Conservation (phyloP, 2,888 invertebrate species). For the Zaprionus obscuricornis region DNA sequence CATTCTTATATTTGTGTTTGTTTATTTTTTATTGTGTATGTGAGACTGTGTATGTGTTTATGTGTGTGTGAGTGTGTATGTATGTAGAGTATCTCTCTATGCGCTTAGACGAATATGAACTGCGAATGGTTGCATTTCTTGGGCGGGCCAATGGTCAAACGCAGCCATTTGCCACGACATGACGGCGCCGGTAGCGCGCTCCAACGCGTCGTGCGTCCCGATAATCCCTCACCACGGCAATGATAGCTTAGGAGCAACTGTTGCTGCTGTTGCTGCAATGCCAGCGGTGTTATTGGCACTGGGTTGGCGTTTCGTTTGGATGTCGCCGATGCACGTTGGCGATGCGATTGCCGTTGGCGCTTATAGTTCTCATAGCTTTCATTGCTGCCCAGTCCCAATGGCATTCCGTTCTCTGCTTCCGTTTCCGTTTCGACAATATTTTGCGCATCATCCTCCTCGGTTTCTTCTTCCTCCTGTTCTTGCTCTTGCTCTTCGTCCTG, state of each 20-base stretch:
- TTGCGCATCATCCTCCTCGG: constrained; percentile 63
- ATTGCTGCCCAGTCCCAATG: constrained; percentile 46
- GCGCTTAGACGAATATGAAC: constrained; percentile 82
- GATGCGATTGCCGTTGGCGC: constrained; percentile 44
- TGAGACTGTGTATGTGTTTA: no score
- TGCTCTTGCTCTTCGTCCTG: constrained; percentile 53
- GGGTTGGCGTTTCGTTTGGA: constrained; percentile 33
- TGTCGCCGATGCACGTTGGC: constrained; percentile 32
- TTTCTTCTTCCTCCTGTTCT: constrained; percentile 53
- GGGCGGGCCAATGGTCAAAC: constrained; percentile 84
- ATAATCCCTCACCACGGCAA: constrained; percentile 93
- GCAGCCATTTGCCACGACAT: constrained; percentile 95
- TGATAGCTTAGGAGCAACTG: constrained; percentile 70
- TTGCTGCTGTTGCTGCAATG: constrained; percentile 35
- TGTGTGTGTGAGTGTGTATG: no score
- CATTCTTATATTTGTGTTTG: no score
- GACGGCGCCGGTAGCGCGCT: constrained; percentile 93
- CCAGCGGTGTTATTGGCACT: constrained; percentile 36
- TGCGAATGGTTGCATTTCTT: constrained; percentile 83
- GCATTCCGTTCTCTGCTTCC: constrained; percentile 18
- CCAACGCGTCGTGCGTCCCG: constrained; percentile 90
- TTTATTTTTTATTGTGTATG: no score
- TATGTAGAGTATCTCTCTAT: not conserved
- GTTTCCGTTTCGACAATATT: constrained; percentile 51
- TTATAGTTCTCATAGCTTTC: constrained; percentile 69